Evolutionary conservation across 2,888 invertebrate genomes (phyloP).

Genomic region (Acronicta psi): DNA sequence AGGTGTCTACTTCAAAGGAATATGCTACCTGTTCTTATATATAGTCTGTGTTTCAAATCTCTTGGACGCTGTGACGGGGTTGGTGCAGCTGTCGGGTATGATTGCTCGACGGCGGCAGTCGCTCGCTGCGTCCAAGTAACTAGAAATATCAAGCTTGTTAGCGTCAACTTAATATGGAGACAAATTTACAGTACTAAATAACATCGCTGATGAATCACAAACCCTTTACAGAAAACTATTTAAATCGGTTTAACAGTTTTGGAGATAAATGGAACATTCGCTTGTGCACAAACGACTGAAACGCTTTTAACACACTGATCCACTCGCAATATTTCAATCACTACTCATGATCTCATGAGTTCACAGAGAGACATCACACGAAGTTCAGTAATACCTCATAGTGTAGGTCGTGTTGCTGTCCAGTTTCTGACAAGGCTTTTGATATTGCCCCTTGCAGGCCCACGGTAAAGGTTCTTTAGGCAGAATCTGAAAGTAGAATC

Average conservation of each 20-base stretch:
- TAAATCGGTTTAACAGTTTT: no score
- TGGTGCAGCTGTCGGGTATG: constrained; percentile 71
- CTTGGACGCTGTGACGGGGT: constrained; percentile 80
- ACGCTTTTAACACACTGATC: no score
- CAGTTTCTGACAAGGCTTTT: constrained; percentile 78
- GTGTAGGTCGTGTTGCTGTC: constrained; percentile 78
- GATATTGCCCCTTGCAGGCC: constrained; percentile 81
- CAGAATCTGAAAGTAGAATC: constrained; percentile 63
- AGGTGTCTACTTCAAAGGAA: background rate
- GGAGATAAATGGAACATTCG: no score
- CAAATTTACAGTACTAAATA: no score
- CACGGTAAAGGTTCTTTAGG: constrained; percentile 80
- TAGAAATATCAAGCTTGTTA: constrained; percentile 43
- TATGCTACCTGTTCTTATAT: constrained; percentile 83
- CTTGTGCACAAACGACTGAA: no score
- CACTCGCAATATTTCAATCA: no score
- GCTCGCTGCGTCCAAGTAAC: constrained; percentile 75
- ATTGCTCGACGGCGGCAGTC: constrained; percentile 82
- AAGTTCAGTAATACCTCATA: constrained; percentile 72
- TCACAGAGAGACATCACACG: no score
- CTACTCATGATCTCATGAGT: no score
- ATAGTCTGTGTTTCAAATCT: constrained; percentile 78
- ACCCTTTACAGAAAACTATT: no score
- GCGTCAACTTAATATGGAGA: no score
- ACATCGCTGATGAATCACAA: no score